Conservation (phyloP, 2,888 invertebrate species). For the Coleophora flavipennella region DNA sequence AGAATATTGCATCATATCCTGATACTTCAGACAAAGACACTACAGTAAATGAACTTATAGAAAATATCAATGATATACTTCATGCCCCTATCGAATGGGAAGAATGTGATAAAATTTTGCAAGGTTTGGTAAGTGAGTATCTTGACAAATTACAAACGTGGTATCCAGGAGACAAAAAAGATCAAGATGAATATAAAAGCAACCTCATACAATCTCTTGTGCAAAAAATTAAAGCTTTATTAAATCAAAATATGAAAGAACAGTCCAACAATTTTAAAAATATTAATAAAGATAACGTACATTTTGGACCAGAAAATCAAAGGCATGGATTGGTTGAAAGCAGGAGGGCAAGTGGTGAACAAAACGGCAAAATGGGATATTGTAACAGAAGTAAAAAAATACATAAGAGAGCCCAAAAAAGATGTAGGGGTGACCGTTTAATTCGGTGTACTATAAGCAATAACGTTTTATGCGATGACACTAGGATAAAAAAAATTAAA, state of each 20-base stretch:
- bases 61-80: slow-evolving; percentile 23
- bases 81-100: slow-evolving; percentile 10
- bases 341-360: too few relatives aligned
- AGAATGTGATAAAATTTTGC: slow-evolving; percentile 22
- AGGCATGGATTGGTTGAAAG: too few relatives aligned
- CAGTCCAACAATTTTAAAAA: too few relatives aligned
- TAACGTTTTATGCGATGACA: background rate
- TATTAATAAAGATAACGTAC: too few relatives aligned
- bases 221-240: too few relatives aligned
- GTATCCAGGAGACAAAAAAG: slow-evolving; percentile 21
- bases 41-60: slow-evolving; percentile 25
- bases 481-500: background rate
- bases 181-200: slow-evolving; percentile 20
- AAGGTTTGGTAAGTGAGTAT: slow-evolving; percentile 25
- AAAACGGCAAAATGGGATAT: too few relatives aligned
- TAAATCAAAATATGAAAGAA: too few relatives aligned
- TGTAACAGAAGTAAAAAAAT: too few relatives aligned
- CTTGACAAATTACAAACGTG: slow-evolving; percentile 29
- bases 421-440: background rate
- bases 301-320: too few relatives aligned
- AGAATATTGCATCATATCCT: slow-evolving; percentile 27
- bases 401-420: background rate
- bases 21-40: slow-evolving; percentile 22
- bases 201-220: too few relatives aligned
- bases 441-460: background rate